Percentiles rank a stretch among this genome's conserved stretches.
These are phyloP conservation scores for Enteromius radiatus DNA, from an alignment of 2,797 vertebrate genomes.

Conservation along the genomic window DNA sequence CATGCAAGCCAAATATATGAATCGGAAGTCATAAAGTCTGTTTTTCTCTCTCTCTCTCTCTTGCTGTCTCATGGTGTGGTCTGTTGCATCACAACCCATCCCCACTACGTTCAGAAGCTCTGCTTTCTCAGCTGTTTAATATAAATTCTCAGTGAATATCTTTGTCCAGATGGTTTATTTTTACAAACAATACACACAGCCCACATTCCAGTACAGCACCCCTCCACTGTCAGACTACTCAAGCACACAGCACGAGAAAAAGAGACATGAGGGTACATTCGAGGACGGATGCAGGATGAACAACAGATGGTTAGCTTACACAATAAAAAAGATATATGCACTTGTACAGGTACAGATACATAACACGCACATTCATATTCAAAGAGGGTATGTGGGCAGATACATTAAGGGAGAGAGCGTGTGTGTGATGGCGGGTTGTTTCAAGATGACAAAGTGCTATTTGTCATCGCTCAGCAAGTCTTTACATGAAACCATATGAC, in stretches of 20 bases:
- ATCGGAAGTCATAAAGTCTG: slow-evolving; percentile 29
- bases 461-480: slow-evolving; percentile 81
- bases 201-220: slow-evolving; percentile 83
- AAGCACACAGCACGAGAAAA: slow-evolving; percentile 69
- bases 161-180: slow-evolving; percentile 96
- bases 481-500: slow-evolving; percentile 90
- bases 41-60: slow-evolving; percentile 20
- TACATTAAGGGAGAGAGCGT: slow-evolving; percentile 61
- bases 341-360: slow-evolving; percentile 76
- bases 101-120: slow-evolving; percentile 82
- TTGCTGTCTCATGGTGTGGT: slow-evolving; percentile 80
- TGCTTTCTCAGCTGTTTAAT: slow-evolving; percentile 98
- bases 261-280: slow-evolving; percentile 66
- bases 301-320: slow-evolving; percentile 87
- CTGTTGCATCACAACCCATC: slow-evolving; percentile 78
- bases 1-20: slow-evolving; percentile 1
- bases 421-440: slow-evolving; percentile 49
- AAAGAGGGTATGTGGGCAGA: slow-evolving; percentile 53
- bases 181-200: slow-evolving; percentile 97
- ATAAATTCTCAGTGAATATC: slow-evolving; percentile 96
- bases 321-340: slow-evolving; percentile 78
- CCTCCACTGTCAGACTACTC: slow-evolving; percentile 71
- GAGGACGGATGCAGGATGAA: slow-evolving; percentile 66
- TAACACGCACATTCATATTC: slow-evolving; percentile 55
- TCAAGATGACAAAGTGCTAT: slow-evolving; percentile 78